Evolutionary conservation across 2,797 vertebrate species (phyloP).

Genomic region (Helostoma temminkii): DNA sequence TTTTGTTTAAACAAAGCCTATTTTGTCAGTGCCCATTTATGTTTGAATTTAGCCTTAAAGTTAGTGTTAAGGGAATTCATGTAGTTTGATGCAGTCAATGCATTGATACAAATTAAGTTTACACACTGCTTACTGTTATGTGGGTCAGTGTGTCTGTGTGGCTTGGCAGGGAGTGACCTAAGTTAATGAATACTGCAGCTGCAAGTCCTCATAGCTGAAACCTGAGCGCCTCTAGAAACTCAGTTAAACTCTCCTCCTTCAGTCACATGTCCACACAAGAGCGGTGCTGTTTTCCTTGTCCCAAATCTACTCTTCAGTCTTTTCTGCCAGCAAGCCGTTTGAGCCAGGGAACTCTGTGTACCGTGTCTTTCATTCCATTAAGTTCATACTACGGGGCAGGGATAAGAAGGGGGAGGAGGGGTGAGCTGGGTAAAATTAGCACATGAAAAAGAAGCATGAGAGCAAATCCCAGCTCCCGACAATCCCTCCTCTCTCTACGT

Average conservation of each 20-base stretch:
- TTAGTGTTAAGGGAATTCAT: not conserved
- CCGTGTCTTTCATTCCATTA: slow-evolving; percentile 36
- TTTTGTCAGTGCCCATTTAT: not conserved
- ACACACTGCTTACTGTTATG: not conserved
- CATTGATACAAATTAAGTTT: not conserved
- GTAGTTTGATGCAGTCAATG: not conserved
- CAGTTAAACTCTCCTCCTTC: not conserved
- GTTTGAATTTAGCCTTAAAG: not conserved
- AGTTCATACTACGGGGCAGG: slow-evolving; percentile 13
- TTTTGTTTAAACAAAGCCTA: not conserved
- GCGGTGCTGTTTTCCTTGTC: not conserved
- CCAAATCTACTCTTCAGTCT: not conserved
- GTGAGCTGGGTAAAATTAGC: slow-evolving; percentile 78
- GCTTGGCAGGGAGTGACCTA: not conserved
- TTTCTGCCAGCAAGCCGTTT: not conserved
- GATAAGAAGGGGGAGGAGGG: slow-evolving; percentile 22
- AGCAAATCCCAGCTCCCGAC: slow-evolving; percentile 46
- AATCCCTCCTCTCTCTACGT: slow-evolving; percentile 12
- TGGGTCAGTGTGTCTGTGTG: slow-evolving; percentile 49
- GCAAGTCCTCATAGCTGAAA: slow-evolving; percentile 20
- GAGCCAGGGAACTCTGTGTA: slow-evolving; percentile 54
- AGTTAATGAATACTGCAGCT: slow-evolving; percentile 51
- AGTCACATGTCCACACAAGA: not conserved
- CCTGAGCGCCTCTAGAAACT: not conserved
- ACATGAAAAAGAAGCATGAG: slow-evolving; percentile 42